These are phyloP conservation scores for Macrobrachium rosenbergii DNA, from an alignment of 1,140 invertebrate species.

Conservation along the genomic window DNA sequence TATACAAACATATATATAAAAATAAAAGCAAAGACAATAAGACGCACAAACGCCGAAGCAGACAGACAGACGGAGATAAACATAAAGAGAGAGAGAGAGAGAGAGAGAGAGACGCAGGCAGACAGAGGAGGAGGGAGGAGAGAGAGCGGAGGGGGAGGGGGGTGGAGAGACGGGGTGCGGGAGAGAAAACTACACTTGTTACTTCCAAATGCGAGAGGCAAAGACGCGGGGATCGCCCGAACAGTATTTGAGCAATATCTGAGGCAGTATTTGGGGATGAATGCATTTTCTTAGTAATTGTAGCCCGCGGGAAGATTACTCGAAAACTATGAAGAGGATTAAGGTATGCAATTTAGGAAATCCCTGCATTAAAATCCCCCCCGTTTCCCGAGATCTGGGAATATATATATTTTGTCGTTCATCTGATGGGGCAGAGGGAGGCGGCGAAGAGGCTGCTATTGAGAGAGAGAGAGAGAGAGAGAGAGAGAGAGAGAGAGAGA, in stretches of 20 bases:
- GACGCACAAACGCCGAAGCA: background rate
- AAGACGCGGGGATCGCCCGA: background rate
- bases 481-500: constrained; percentile 9
- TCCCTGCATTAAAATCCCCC: constrained; percentile 48
- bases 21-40: too few species aligned
- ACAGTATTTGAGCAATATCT: too few species aligned
- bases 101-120: background rate
- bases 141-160: background rate
- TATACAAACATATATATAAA: too few species aligned
- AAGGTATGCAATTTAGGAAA: constrained; percentile 44
- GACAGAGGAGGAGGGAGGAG: background rate
- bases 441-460: background rate
- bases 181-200: background rate
- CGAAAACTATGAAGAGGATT: constrained; percentile 42
- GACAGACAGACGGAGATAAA: background rate
- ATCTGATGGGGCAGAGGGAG: constrained; percentile 19
- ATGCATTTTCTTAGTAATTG: constrained; percentile 46
- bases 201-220: background rate
- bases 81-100: background rate
- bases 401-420: constrained; percentile 34
- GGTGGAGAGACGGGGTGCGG: background rate
- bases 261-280: constrained; percentile 20
- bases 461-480: constrained; percentile 26
- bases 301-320: constrained; percentile 35
- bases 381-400: constrained; percentile 34